A percentile compares a stretch with the other conserved stretches of the same genome.
Evolutionary conservation across 2,888 invertebrate species (phyloP).

Genomic region (Periphyllus acericola): DNA sequence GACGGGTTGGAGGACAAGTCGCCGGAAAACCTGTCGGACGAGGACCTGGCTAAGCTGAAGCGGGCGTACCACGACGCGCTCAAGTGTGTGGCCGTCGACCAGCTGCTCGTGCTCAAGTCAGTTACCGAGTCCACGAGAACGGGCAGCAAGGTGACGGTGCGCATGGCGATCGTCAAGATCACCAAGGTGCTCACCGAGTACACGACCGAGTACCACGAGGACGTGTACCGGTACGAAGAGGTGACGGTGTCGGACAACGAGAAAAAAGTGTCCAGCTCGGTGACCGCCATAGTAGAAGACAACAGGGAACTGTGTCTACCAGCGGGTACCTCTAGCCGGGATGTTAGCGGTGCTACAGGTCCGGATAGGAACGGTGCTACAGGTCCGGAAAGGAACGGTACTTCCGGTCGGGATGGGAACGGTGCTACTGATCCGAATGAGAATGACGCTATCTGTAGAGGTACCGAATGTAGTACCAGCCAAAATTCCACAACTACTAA

Average conservation of each 20-base stretch:
- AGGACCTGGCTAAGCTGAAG: neutral
- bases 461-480: too few relatives aligned
- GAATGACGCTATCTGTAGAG: too few relatives aligned
- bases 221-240: neutral
- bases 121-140: too few relatives aligned
- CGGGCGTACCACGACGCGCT: constrained; percentile 23
- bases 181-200: constrained; percentile 11
- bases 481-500: neutral
- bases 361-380: too few relatives aligned
- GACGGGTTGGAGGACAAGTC: too few relatives aligned
- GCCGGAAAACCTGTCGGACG: too few relatives aligned
- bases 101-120: neutral
- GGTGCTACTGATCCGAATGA: too few relatives aligned
- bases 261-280: neutral
- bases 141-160: neutral
- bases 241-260: neutral
- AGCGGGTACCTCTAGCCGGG: too few relatives aligned
- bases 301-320: constrained; percentile 27
- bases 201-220: constrained; percentile 14
- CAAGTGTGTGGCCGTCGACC: constrained; percentile 51
- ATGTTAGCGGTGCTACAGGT: too few relatives aligned
- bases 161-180: constrained; percentile 29
- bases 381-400: too few relatives aligned
- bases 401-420: too few relatives aligned
- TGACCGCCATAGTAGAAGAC: constrained; percentile 24